Conservation (phyloP, 2,113 vertebrate genomes). For the Calyptommatus sinebrachiatus region DNA sequence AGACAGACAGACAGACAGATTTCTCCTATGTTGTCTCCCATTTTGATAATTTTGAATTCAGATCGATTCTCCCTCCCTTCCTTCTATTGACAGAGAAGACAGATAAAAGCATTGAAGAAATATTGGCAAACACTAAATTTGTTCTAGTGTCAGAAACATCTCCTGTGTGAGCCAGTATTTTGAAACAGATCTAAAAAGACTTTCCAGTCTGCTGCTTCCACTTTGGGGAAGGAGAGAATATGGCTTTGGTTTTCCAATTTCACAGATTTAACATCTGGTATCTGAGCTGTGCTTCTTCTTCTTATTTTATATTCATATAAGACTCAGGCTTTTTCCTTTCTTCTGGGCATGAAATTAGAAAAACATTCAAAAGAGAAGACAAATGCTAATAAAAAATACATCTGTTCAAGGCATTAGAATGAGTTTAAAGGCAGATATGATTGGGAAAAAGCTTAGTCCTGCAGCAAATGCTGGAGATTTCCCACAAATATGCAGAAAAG, state of each 20-base stretch:
- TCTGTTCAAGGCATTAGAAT: constrained; percentile 33
- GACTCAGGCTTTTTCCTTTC: constrained; percentile 32
- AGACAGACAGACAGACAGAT: no score
- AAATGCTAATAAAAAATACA: constrained; percentile 2
- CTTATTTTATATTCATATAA: constrained; percentile 12
- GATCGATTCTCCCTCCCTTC: no score
- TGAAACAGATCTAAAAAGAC: neutral
- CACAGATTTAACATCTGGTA: constrained; percentile 1
- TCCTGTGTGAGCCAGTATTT: neutral
- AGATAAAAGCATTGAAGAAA: no score
- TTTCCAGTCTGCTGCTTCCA: neutral
- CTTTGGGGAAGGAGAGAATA: neutral
- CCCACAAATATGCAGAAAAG: neutral
- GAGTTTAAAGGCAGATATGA: accelerated
- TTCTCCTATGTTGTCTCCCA: no score
- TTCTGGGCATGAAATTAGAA: constrained; percentile 13
- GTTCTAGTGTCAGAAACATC: no score
- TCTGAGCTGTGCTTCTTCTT: constrained; percentile 3
- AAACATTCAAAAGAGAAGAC: constrained; percentile 27
- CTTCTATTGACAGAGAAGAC: no score
- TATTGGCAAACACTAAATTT: no score
- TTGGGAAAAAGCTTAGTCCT: constrained; percentile 10
- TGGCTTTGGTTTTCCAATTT: constrained; percentile 19
- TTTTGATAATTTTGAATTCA: no score
- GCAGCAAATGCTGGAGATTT: neutral